Base-by-base conservation (phyloP, 2,888 invertebrate species). In the Lacanobia oleracea region DNA sequence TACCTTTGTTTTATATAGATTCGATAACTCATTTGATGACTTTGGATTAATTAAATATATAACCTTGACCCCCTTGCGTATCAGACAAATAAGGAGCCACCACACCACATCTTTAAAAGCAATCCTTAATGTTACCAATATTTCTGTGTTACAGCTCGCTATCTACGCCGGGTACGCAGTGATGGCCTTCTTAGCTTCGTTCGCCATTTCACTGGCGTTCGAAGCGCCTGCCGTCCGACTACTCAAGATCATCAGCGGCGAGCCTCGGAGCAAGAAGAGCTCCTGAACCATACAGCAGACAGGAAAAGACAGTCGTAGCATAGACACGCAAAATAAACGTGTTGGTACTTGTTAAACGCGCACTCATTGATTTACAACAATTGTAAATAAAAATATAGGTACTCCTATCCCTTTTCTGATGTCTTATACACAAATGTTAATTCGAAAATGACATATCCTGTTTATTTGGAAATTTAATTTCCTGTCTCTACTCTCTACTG, bases 221-320 rank as follows among this genome's bases (percentile, higher is more conserved):
- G 98, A 98, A 90, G 98, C 98, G n/a, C 98, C 98, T 0, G 96
- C 98, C 62, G 98, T 98, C 60, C 97, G 97, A 87, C 93, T 98
- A 77, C 96, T 98, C 75, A 98, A 98, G 94, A 96, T 98, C 84
- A 93, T 96, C 83, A 95, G 91, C 78, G 92, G 93, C 1, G 89
- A 92, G 81, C 87, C 87, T 56, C 81, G 90, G 87, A 88, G 92
- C 90, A 89, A 93, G 91, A 93, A 92, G 90, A 88, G 83, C 71
- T 89, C 91, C 74, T 91, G 90, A 91, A 72, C 63, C 56, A 62
- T 45, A 54, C 40, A 75, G 37, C 6, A 71, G 12, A 61, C 21
- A n/a, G 40, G 40, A 57, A 37, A 40, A 59, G 16, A 50, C 21
- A 60, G 60, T 69, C 61, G 59, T 63, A 70, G 37, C 51, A 78